Conservation (phyloP, 1,140 invertebrate species). For the Orius insidiosus region DNA sequence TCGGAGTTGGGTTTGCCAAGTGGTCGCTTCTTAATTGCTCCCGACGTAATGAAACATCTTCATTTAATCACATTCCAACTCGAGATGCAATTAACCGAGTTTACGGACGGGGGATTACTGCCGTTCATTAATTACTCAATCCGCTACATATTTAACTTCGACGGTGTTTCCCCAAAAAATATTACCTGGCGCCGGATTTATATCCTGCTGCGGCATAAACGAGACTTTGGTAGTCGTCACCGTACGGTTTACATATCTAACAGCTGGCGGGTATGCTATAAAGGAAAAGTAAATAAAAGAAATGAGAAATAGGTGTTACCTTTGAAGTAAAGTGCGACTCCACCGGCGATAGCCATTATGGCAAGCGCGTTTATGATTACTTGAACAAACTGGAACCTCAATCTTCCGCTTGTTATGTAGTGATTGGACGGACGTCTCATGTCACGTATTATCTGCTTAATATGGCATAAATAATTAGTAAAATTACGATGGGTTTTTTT, state of each 20-base stretch:
- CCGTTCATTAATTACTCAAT: too few relatives aligned
- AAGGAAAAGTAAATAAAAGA: constrained; percentile 13
- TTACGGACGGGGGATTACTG: too few relatives aligned
- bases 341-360: constrained; percentile 51
- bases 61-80: too few relatives aligned
- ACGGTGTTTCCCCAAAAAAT: too few relatives aligned
- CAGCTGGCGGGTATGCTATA: constrained; percentile 32
- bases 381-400: constrained; percentile 52
- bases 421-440: constrained; percentile 44
- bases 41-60: too few relatives aligned
- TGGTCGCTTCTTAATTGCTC: too few relatives aligned
- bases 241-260: constrained; percentile 38
- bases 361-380: constrained; percentile 53
- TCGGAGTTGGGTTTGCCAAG: too few relatives aligned
- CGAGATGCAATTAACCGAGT: too few relatives aligned
- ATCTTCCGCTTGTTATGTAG: constrained; percentile 39
- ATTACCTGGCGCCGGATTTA: constrained; percentile 45
- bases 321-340: constrained; percentile 57
- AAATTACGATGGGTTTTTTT: too few relatives aligned
- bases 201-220: constrained; percentile 21
- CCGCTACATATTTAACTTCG: too few relatives aligned
- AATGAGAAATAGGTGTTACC: constrained; percentile 26
- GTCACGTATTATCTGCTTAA: constrained; percentile 45
- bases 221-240: constrained; percentile 25
- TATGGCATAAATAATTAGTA: neutral